These are phyloP conservation scores for Daboia siamensis DNA, from an alignment of 2,113 vertebrate species.

Conservation along the genomic window DNA sequence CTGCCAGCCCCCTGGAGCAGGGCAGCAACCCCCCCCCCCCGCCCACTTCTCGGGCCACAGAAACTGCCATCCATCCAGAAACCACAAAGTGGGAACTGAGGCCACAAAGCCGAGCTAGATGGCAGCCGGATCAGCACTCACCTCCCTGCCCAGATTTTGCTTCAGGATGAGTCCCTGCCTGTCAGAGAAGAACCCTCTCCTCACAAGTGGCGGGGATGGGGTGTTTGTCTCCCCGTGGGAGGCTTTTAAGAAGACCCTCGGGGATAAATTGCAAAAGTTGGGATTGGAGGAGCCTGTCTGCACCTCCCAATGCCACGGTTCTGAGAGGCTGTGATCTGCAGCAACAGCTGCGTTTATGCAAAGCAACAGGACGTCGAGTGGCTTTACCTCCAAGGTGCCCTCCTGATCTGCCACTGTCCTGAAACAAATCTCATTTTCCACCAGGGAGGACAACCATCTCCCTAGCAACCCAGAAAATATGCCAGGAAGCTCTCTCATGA, in stretches of 20 bases:
- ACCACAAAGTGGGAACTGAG: not conserved
- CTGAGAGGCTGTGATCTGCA: not conserved
- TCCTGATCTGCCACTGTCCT: not conserved
- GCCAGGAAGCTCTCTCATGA: not conserved
- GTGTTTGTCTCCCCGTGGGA: not conserved
- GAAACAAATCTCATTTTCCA: not conserved
- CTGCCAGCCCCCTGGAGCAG: not conserved
- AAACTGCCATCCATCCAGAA: not conserved
- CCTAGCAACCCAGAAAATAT: not conserved
- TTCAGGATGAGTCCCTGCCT: too few species aligned
- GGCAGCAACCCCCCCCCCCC: not conserved
- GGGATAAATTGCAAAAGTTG: not conserved
- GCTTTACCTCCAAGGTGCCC: not conserved
- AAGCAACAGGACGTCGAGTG: not conserved
- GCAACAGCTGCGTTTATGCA: not conserved
- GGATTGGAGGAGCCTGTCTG: not conserved
- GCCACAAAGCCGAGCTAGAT: not conserved
- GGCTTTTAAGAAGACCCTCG: not conserved
- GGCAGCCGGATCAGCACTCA: not conserved
- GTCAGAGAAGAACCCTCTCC: not conserved
- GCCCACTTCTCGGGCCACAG: not conserved
- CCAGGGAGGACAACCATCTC: not conserved
- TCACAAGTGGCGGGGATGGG: not conserved
- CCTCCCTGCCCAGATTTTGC: too few species aligned
- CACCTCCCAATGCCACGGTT: not conserved